Percentiles rank a stretch among this genome's conserved stretches.
phyloP scores from a whole-genome alignment of 2,113 vertebrate genomes.

The Mystacornis crossleyi region DNA sequence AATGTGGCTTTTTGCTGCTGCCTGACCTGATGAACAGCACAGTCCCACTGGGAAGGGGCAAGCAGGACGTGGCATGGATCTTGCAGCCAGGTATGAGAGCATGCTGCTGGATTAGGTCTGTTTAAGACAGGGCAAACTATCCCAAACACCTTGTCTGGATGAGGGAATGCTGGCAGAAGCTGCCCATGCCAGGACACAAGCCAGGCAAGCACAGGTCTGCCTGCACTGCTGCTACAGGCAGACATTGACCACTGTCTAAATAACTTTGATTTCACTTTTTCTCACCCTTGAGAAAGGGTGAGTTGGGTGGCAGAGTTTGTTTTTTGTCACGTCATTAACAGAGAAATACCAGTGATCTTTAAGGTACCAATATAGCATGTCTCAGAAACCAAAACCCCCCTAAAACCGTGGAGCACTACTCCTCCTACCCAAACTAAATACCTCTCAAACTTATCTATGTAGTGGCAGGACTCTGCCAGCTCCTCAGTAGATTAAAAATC shows the following conservation, averaged over 20 bases:
- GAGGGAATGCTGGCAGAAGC: background rate
- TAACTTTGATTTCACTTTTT: background rate
- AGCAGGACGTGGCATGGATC: background rate
- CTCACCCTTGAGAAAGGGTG: background rate
- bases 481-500: background rate
- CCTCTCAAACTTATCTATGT: background rate
- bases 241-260: background rate
- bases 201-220: background rate
- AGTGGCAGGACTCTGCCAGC: background rate
- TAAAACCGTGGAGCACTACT: background rate
- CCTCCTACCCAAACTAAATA: background rate
- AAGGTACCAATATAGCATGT: background rate
- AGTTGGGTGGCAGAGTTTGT: background rate
- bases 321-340: background rate
- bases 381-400: background rate
- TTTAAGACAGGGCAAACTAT: background rate
- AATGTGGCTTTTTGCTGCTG: background rate
- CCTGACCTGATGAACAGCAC: background rate
- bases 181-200: background rate
- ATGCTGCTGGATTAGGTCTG: background rate
- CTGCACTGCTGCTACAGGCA: background rate
- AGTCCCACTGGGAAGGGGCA: rapidly evolving
- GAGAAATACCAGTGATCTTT: background rate
- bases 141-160: background rate
- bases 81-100: background rate